Evolutionary conservation across 2,888 invertebrate genomes (phyloP).

Genomic region (Thalpophila matura): DNA sequence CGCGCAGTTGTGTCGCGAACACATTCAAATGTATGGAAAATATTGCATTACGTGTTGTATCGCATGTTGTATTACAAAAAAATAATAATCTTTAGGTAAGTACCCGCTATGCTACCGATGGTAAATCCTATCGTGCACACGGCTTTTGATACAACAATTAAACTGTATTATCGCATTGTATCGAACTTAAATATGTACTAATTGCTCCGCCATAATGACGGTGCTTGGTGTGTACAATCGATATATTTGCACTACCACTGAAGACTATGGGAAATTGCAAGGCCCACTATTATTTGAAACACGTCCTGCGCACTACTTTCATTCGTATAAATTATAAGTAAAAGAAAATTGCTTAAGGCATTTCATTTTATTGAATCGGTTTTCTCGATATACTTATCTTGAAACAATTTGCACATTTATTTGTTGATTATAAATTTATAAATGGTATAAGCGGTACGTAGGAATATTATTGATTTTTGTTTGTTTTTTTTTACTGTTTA

Average conservation of each 20-base stretch:
- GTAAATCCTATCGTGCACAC: too few relatives aligned
- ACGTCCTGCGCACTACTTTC: neutral
- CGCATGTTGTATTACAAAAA: too few relatives aligned
- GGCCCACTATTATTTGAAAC: constrained; percentile 3
- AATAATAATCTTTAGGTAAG: too few relatives aligned
- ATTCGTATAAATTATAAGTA: neutral
- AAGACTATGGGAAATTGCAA: constrained; percentile 32
- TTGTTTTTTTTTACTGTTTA: too few relatives aligned
- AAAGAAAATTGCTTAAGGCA: constrained; percentile 5
- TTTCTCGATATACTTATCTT: neutral
- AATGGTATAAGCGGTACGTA: too few relatives aligned
- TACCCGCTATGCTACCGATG: too few relatives aligned
- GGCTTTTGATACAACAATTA: constrained; percentile 4
- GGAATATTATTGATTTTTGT: too few relatives aligned
- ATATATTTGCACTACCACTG: constrained; percentile 50
- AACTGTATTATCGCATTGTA: constrained; percentile 5
- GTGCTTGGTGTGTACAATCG: constrained; percentile 31
- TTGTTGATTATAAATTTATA: too few relatives aligned
- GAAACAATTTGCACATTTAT: neutral
- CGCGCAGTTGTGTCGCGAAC: too few relatives aligned
- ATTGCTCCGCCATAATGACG: constrained; percentile 25
- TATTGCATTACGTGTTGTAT: too few relatives aligned
- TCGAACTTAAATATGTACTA: constrained; percentile 1
- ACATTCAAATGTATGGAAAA: too few relatives aligned
- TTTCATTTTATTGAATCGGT: neutral